Evolutionary conservation across 1,140 invertebrate genomes (phyloP), one percentile per base, ranked within the genome.

Genomic region (Pomacea maculata): DNA sequence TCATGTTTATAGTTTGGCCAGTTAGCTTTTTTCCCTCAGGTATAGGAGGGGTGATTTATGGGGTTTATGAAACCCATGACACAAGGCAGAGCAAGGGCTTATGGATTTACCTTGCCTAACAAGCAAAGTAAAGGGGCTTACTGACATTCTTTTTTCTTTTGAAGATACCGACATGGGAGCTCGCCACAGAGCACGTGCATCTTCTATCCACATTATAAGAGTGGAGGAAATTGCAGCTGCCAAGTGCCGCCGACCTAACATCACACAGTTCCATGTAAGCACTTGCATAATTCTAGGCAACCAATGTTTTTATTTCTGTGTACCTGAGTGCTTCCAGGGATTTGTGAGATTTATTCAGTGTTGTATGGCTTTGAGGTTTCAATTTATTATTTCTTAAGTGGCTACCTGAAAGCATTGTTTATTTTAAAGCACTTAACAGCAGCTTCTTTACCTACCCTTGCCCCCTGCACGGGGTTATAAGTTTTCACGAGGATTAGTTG

Each of bases 181-280:
- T 71, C 94, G 98, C 86, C 99, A 99, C 93, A 95, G 98, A 91
- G 98, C 98, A 72, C 94, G 98, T 83, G 97, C 98, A 78, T 97
- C 99, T 90, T 96, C 97, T 14, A 99, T 99, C 87, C 94, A 99
- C 94, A 99, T 99, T 87, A 99, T 99, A 90, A 96, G 97, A 93
- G 97, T 99, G 81, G 96, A 99, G 90, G 93, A 95, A 78, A 95
- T 99, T 21, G 94, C 95, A 85, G 96, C 97, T 45, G 92, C 93
- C 19, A 96, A 97, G 85, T 79, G 73, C 54, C 57, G 67, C 10
- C 67, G 98, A 88, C 95, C 97, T 10, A 95, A 97, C 88, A 95
- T 99, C 34, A 99, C 98, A 93, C 98, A 99, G 93, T 99, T 99
- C 94, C 98, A 99, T 92, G 96, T 92, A 89, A 88, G 90, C 88